Evolutionary conservation across 2,113 vertebrate species (phyloP), one percentile per base, ranked within the genome.

Genomic region (Limanda limanda): DNA sequence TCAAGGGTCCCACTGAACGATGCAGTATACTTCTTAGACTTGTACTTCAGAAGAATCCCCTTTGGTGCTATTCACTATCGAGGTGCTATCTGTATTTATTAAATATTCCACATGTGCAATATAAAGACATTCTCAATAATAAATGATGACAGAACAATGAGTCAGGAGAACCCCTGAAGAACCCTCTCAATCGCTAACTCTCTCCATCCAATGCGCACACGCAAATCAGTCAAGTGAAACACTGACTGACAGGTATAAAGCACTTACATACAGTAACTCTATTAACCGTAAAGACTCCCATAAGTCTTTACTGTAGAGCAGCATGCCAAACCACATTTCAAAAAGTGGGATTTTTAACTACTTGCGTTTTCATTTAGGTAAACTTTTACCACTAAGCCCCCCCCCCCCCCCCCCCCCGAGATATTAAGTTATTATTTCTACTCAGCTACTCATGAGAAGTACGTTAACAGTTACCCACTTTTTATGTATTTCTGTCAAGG

Each of bases 271-370:
- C 62, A 64, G 35, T 60, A 74, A 63, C 27, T 62, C 55, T 42
- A 79, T 76, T 72, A 76, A 45, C 58, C 66, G 47, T 54, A 66
- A 68, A 64, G 69, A 67, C 63, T 83, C 54, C n/a, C 62, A 10
- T 68, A 65, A 64, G 48, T 37, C 35, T 2, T 56, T 57, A 15
- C 18, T 21, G 58, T n/a, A 15, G 35, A 73, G 42, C 40, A 55
- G 5, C 7, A 13, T 47, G 55, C 37, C 51, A 64, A 63, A 71
- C 13, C 37, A 35, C 42, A 20, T 20, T 42, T 71, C 17, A 56
- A 56, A 71, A 4, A 31, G 31, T n/a, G 37, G 12, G 6, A 45
- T 48, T 58, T 66, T 47, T 11, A 42, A 42, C 40, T 12, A 42
- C 40, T 13, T 42, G 40, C 10, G 20, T n/a, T 7, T 12, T 52